Evolutionary conservation across 2,888 invertebrate genomes (phyloP), one percentile per base, ranked within the genome.

Genomic region (Lissocephala sabroskyi): DNA sequence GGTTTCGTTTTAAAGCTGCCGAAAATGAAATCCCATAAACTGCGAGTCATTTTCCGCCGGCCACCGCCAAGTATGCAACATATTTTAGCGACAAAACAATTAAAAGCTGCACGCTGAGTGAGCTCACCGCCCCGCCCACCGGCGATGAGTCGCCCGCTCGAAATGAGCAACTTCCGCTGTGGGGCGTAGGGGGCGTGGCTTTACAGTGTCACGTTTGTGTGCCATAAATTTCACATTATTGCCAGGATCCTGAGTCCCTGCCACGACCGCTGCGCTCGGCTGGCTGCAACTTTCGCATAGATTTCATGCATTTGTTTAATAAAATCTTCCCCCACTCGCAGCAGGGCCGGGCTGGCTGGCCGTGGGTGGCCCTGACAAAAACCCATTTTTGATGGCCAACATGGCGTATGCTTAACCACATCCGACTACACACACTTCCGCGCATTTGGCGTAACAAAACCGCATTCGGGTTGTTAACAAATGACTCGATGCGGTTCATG

Each of bases 371-470:
- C n/a, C n/a, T n/a, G 32, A n/a, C 40, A 26, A 28, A 53, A 46
- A 48, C 33, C 41, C 44, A 58, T 57, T 71, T 71, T 59, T 77
- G 66, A 77, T 77, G 77, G 62, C 49, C 75, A 70, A 65, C 70
- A 70, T 73, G 75, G 77, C 75, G 71, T 77, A 74, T 77, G 66
- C 70, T 74, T 77, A 77, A 64, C 71, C 77, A 59, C 77, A 74
- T 77, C 74, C 66, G 59, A 76, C 70, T 68, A 73, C 71, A 68
- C n/a, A n/a, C 64, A 76, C 76, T 73, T 71, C 74, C 75, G 77
- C 75, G 66, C 77, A 73, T 77, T 73, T 74, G 71, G 71, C 62
- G 74, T 62, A 70, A 64, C 62, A 77, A 76, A 77, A 74, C 71
- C 71, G 64, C 75, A 59, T 50, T 50, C 58, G 64, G 74, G 66